Base-by-base conservation (phyloP, 2,113 vertebrate genomes). In the Oreochromis aureus region DNA sequence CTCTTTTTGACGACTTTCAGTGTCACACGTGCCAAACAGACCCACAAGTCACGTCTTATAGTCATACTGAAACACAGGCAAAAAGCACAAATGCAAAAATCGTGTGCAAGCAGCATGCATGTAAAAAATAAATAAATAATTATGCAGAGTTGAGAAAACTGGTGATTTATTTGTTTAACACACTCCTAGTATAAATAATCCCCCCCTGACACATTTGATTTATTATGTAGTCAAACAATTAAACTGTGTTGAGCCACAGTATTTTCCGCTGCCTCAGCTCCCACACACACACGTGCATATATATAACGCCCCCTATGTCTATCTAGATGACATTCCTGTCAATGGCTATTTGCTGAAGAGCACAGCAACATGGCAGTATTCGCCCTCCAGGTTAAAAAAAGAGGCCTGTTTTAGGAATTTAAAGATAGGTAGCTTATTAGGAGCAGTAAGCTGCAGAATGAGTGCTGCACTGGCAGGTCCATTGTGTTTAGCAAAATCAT, bases 191-290 rank as follows among this genome's bases (percentile, higher is more conserved):
- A 92, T 94, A 94, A 94, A 94, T 94, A 94, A 95, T 94, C 90
- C 85, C 88, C 84, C 90, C 90, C 16, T n/a, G 93, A 95, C 93
- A 93, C 83, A 51, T 94, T 92, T 95, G 94, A 95, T 96, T 95
- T 94, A 96, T 95, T 93, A 95, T 81, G 88, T 85, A 93, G 89
- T 92, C 89, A 94, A 96, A 96, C 94, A 95, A 94, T 96, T 96
- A 94, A 94, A 92, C 89, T 55, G 83, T 66, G 59, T 88, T 82
- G 86, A 82, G 56, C 80, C 10, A 83, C 88, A 93, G 93, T 83
- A 85, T 93, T 90, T 89, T 90, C 86, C 36, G 54, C 89, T 88
- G 93, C 84, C 71, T 93, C 87, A 90, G 92, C 85, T 92, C 81
- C 80, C 48, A 63, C 86, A 89, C 66, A 80, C 80, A 80, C 30